These are phyloP conservation scores for Marasmarcha lunaedactyla DNA, from an alignment of 2,888 invertebrate genomes.

Conservation along the genomic window DNA sequence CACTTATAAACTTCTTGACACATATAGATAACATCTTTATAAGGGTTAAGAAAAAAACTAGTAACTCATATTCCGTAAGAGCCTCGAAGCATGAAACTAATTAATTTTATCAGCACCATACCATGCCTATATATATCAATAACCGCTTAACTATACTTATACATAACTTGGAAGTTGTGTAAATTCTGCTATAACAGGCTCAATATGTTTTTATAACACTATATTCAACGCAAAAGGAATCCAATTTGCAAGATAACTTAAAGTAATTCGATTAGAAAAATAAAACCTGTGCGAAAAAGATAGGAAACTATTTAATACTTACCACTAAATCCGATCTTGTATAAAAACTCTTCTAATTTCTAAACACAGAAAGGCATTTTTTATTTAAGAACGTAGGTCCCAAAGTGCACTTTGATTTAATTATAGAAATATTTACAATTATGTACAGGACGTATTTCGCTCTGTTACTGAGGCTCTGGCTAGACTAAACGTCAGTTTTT, in stretches of 20 bases:
- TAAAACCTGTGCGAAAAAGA: slow-evolving; percentile 14
- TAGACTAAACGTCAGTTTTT: slow-evolving; percentile 47
- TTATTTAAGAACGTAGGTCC: background rate
- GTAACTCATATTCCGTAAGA: no score
- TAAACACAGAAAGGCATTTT: background rate
- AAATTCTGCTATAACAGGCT: no score
- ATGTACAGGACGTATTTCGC: slow-evolving; percentile 44
- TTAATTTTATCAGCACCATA: no score
- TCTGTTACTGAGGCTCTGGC: slow-evolving; percentile 31
- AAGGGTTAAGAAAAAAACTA: no score
- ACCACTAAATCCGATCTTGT: slow-evolving; percentile 13
- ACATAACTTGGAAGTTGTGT: no score
- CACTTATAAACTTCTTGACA: no score
- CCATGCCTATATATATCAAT: no score
- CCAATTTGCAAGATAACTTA: slow-evolving; percentile 22
- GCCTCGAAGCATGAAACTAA: no score
- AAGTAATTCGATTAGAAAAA: slow-evolving; percentile 27
- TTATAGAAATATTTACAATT: slow-evolving; percentile 30
- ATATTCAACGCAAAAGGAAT: slow-evolving; percentile 15
- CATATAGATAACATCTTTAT: no score
- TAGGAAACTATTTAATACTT: no score
- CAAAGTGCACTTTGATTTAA: slow-evolving; percentile 8
- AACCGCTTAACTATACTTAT: no score
- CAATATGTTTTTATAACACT: background rate
- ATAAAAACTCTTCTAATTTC: slow-evolving; percentile 10